Conservation (phyloP, 2,888 invertebrate genomes). For the Lycaena phlaeas region DNA sequence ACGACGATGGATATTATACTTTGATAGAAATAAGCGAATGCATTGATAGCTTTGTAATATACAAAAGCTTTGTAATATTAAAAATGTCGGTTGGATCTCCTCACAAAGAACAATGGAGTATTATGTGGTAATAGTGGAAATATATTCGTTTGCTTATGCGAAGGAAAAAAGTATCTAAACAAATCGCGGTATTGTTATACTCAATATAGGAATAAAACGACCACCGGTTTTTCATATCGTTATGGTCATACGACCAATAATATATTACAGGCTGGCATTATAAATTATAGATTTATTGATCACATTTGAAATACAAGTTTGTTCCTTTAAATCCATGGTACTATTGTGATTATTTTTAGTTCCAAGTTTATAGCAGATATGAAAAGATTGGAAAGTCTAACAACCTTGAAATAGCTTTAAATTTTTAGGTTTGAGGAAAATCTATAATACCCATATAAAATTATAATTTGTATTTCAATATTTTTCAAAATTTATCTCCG, state of each 20-base stretch:
- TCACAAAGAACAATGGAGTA: conserved; percentile 67
- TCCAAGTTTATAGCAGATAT: no score
- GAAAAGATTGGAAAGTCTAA: no score
- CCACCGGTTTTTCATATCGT: conserved; percentile 34
- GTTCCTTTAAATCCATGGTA: not conserved
- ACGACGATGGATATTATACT: no score
- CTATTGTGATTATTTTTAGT: no score
- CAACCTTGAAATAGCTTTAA: no score
- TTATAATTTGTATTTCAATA: no score
- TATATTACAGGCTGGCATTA: conserved; percentile 21
- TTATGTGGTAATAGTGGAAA: conserved; percentile 73
- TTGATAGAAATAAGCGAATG: no score
- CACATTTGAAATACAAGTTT: conserved; percentile 1
- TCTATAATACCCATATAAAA: no score
- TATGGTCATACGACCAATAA: conserved; percentile 27
- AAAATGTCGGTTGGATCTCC: conserved; percentile 64
- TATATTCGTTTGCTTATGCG: conserved; percentile 66
- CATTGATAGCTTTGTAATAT: conserved; percentile 42
- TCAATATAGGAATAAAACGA: conserved; percentile 43
- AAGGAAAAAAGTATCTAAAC: conserved; percentile 65
- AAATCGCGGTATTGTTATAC: conserved; percentile 66
- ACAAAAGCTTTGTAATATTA: conserved; percentile 53
- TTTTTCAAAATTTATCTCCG: no score
- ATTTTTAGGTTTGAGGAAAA: no score
- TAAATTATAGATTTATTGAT: conserved; percentile 16